Evolutionary conservation across 2,113 vertebrate genomes (phyloP).

Genomic region (Chiloscyllium plagiosum): DNA sequence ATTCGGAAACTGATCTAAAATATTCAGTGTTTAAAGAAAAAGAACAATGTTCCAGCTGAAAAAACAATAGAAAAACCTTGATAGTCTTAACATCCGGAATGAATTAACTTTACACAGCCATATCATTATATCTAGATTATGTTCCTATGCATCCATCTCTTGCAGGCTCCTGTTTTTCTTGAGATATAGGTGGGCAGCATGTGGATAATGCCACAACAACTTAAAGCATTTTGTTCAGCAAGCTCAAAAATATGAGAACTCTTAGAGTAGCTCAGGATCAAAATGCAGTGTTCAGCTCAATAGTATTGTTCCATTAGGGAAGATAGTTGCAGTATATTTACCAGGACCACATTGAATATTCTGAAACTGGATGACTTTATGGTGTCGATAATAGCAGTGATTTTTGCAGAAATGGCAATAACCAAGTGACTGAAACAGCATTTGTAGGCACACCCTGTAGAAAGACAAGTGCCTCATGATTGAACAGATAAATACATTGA

Average conservation of each 20-base stretch:
- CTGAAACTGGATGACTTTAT: neutral
- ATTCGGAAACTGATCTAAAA: neutral
- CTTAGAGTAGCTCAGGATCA: neutral
- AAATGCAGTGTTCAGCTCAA: neutral
- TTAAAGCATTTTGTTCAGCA: neutral
- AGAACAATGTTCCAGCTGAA: neutral
- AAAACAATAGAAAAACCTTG: neutral
- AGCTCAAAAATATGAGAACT: neutral
- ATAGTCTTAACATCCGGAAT: neutral
- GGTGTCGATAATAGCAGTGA: neutral
- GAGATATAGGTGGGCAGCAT: neutral
- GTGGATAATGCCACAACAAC: neutral
- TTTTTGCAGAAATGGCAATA: neutral
- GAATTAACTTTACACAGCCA: neutral
- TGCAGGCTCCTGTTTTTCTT: too few species aligned
- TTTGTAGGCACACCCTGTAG: neutral
- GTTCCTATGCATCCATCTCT: neutral
- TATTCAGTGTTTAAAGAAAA: neutral
- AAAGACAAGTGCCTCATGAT: neutral
- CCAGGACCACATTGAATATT: neutral
- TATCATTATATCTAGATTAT: neutral
- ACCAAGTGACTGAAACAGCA: neutral
- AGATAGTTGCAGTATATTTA: neutral
- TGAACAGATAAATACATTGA: neutral
- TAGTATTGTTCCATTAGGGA: neutral